Percentiles rank a stretch among this genome's conserved stretches.
phyloP scores from a whole-genome alignment of 2,113 vertebrate species.

The Cyanoliseus patagonus region DNA sequence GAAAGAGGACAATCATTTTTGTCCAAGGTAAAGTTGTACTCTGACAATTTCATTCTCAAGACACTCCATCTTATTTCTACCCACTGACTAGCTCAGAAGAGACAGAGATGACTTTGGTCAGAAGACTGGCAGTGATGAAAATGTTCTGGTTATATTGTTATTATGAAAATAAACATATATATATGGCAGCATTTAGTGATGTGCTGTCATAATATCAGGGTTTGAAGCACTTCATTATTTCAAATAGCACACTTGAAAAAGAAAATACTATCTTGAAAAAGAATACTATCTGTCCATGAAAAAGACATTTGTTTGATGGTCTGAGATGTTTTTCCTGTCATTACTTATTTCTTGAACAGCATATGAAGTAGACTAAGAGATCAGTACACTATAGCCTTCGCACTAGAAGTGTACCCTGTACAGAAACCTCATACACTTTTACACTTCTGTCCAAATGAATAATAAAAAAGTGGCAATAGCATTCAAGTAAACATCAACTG shows the following conservation, averaged over 20 bases:
- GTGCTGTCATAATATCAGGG: neutral
- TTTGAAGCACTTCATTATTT: neutral
- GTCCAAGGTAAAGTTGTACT: neutral
- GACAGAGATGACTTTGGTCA: neutral
- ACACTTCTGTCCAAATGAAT: neutral
- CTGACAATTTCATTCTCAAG: neutral
- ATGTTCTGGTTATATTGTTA: neutral
- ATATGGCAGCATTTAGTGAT: neutral
- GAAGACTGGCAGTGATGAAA: neutral
- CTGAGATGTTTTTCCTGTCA: neutral
- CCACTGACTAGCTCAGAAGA: neutral
- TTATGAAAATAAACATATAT: neutral
- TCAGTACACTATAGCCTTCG: rapidly evolving
- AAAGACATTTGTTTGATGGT: neutral
- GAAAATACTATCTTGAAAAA: neutral
- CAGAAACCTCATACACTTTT: rapidly evolving
- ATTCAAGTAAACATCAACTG: neutral
- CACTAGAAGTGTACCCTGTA: neutral
- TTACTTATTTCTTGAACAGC: neutral
- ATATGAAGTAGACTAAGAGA: neutral
- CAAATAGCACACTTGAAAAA: neutral
- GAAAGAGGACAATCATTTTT: neutral
- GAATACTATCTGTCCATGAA: neutral
- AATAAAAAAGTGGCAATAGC: neutral
- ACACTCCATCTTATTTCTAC: neutral